Evolutionary conservation across 2,113 vertebrate species (phyloP).

Genomic region (Rhadina sibilatrix): DNA sequence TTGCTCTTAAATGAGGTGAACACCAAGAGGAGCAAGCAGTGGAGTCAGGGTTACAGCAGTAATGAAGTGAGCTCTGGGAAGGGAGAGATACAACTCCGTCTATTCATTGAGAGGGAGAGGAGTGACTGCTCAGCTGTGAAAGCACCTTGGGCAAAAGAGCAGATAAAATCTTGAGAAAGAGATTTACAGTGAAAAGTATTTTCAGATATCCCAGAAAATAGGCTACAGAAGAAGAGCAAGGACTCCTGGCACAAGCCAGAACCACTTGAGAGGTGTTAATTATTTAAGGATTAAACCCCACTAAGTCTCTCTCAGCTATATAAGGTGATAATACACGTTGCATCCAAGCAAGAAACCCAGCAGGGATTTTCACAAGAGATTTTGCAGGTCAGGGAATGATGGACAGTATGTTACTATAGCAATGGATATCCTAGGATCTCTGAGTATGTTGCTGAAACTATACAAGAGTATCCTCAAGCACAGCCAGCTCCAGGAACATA

Average conservation of each 20-base stretch:
- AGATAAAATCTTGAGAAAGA: constrained; percentile 31
- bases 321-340: constrained; percentile 31
- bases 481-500: not conserved
- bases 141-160: constrained; percentile 3
- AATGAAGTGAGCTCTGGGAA: constrained; percentile 5
- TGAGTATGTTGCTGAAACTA: not conserved
- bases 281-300: constrained; percentile 50
- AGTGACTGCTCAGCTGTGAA: not conserved
- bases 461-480: not conserved
- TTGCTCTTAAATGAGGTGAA: not conserved
- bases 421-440: constrained; percentile 57
- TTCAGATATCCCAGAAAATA: constrained; percentile 22
- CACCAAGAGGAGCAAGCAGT: not conserved
- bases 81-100: not conserved
- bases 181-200: constrained; percentile 1
- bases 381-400: constrained; percentile 53
- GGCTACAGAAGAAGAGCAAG: not conserved
- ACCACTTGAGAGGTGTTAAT: constrained; percentile 54
- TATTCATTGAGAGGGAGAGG: not conserved
- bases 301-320: constrained; percentile 37
- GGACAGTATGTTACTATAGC: constrained; percentile 66
- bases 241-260: not conserved
- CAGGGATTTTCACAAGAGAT: constrained; percentile 44
- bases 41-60: not conserved
- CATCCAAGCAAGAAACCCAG: constrained; percentile 11